Conservation (phyloP, 1,140 invertebrate genomes). For the honey bee (Apis mellifera) region DNA sequence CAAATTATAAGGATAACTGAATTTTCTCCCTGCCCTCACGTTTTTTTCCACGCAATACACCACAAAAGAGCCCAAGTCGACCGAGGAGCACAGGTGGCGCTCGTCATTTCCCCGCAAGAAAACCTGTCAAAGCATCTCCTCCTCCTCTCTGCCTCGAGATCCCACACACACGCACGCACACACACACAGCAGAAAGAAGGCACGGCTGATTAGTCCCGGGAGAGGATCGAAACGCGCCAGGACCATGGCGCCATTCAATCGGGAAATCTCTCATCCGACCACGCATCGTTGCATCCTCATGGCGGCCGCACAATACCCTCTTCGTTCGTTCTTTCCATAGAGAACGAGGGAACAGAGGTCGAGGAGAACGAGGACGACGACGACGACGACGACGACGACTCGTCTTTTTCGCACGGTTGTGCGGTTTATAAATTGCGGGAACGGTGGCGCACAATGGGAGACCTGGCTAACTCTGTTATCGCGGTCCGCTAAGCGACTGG, state of each 20-base stretch:
- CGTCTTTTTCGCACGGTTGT: slow-evolving; percentile 54
- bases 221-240: slow-evolving; percentile 41
- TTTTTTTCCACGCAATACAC: too few species aligned
- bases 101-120: slow-evolving; percentile 7
- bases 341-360: background rate
- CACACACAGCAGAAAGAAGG: background rate
- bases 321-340: background rate
- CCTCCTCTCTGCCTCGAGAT: background rate
- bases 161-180: too few species aligned
- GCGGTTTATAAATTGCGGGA: slow-evolving; percentile 68
- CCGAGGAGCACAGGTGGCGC: slow-evolving; percentile 22
- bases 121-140: slow-evolving; percentile 15
- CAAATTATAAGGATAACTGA: too few species aligned
- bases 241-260: slow-evolving; percentile 38
- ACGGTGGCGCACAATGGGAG: slow-evolving; percentile 55
- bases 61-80: background rate
- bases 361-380: background rate
- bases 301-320: slow-evolving; percentile 34
- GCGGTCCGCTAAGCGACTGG: slow-evolving; percentile 68
- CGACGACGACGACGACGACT: background rate
- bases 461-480: slow-evolving; percentile 73
- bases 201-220: slow-evolving; percentile 48
- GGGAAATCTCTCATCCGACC: slow-evolving; percentile 31
- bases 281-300: slow-evolving; percentile 53
- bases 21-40: too few species aligned